Base-by-base conservation (phyloP, 1,140 invertebrate genomes). In the Phortica variegata region DNA sequence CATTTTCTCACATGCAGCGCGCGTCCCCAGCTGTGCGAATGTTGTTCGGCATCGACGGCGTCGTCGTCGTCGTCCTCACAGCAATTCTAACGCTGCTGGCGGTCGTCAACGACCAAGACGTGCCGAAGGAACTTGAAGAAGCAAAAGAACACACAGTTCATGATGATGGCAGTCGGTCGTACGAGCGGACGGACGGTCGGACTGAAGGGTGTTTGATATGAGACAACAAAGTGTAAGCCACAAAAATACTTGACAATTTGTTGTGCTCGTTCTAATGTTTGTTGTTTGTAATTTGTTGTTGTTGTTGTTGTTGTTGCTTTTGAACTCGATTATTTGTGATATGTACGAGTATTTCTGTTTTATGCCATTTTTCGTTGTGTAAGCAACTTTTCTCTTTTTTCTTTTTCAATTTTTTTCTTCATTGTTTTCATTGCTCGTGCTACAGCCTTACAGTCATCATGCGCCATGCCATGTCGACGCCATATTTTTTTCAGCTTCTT, bases 201-300 rank as follows among this genome's bases (percentile, higher is more conserved):
- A n/a, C n/a, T n/a, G n/a, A n/a, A n/a, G n/a, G n/a, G n/a, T n/a
- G n/a, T n/a, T n/a, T n/a, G n/a, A n/a, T n/a, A n/a, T n/a, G 36
- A 40, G 50, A 36, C 43, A 61, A 52, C 63, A 47, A 63, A 66
- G 60, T 68, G 63, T 63, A 68, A 68, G 63, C 63, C 63, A 68
- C 63, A 68, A 68, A 68, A 68, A 68, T 68, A 68, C 63, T 68
- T 68, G 63, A 68, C 63, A 68, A 68, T 68, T 68, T 68, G 63
- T 68, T 47, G 29, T 47, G 19, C 51, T 43, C 41, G 15, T 21
- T 23, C 19, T 40, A 15, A 23, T 58, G 48, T 58, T 51, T 49
- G 52, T 34, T 34, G 13, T n/a, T n/a, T 34, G 4, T 34, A 5
- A 5, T 34, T 34, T 34, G 33, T 34, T 34, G 5, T 34, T 34